phyloP scores from a whole-genome alignment of 2,888 invertebrate species.

The Rhingia rostrata region DNA sequence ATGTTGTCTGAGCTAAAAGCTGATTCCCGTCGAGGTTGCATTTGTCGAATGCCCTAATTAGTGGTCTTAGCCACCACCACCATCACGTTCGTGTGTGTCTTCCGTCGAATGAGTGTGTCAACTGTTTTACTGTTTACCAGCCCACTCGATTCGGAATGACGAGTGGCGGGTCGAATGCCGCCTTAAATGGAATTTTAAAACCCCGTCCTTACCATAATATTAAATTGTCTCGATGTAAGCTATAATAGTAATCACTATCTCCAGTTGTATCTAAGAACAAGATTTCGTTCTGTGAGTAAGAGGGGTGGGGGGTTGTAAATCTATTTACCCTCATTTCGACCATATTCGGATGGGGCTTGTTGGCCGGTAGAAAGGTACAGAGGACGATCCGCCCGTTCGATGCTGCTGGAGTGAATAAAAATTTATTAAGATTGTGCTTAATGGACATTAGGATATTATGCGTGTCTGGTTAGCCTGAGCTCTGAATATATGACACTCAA shows the following conservation, averaged over 20 bases:
- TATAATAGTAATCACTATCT: constrained; percentile 42
- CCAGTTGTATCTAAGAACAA: background rate
- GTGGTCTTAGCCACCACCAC: constrained; percentile 1
- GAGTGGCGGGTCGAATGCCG: constrained; percentile 7
- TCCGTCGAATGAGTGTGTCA: constrained; percentile 4
- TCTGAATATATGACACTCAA: constrained; percentile 32
- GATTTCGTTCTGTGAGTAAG: constrained; percentile 16
- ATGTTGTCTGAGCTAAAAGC: background rate
- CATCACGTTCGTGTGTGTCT: background rate
- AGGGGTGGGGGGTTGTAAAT: constrained; percentile 16
- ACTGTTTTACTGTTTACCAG: constrained; percentile 33
- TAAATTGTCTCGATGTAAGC: constrained; percentile 43
- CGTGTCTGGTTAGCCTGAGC: constrained; percentile 29
- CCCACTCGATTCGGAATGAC: constrained; percentile 6
- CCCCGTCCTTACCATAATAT: constrained; percentile 54
- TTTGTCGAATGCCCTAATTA: constrained; percentile 30
- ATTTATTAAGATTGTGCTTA: constrained; percentile 58
- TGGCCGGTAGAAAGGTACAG: background rate
- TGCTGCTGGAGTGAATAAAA: constrained; percentile 47
- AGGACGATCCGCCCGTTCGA: constrained; percentile 13
- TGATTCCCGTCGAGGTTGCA: constrained; percentile 6
- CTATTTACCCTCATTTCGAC: constrained; percentile 46
- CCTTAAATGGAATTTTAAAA: constrained; percentile 56
- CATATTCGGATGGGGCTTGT: constrained; percentile 18
- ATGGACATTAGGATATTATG: constrained; percentile 50